Conservation (phyloP, 2,888 invertebrate genomes). For the Trachelus stipa region DNA sequence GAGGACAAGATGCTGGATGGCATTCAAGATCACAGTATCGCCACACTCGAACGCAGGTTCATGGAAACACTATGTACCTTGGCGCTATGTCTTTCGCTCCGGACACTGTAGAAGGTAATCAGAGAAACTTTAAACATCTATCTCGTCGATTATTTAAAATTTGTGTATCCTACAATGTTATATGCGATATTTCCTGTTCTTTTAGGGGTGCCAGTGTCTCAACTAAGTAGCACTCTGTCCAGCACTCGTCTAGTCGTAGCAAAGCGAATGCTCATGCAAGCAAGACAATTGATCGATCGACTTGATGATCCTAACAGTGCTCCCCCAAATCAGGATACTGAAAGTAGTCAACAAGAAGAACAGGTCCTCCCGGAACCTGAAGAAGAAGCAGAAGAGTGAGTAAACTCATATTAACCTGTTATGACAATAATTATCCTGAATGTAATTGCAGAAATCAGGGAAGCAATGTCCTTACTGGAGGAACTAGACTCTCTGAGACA, state of each 20-base stretch:
- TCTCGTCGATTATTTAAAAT: conserved; percentile 33
- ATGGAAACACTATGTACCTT: conserved; percentile 71
- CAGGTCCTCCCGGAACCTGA: conserved; percentile 30
- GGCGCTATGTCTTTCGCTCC: conserved; percentile 72
- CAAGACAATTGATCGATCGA: conserved; percentile 65
- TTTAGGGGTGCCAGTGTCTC: conserved; percentile 67
- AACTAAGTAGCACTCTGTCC: conserved; percentile 68
- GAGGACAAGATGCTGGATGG: conserved; percentile 48
- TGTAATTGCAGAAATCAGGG: too few relatives aligned
- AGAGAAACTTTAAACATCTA: background rate
- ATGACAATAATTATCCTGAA: background rate
- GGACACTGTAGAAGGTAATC: conserved; percentile 58
- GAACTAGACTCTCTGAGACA: conserved; percentile 45
- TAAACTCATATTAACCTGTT: background rate
- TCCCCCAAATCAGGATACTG: conserved; percentile 34
- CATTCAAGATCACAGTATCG: conserved; percentile 54
- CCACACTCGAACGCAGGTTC: conserved; percentile 51
- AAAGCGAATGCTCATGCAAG: conserved; percentile 68
- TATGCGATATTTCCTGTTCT: background rate
- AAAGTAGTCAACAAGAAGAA: conserved; percentile 57
- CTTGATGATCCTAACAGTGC: conserved; percentile 62
- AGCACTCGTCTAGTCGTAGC: conserved; percentile 69
- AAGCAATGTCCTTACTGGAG: conserved; percentile 13
- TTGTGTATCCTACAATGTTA: background rate
- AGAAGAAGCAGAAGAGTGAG: conserved; percentile 38